Evolutionary conservation across 2,888 invertebrate species (phyloP).

Genomic region (Melanophora roralis): DNA sequence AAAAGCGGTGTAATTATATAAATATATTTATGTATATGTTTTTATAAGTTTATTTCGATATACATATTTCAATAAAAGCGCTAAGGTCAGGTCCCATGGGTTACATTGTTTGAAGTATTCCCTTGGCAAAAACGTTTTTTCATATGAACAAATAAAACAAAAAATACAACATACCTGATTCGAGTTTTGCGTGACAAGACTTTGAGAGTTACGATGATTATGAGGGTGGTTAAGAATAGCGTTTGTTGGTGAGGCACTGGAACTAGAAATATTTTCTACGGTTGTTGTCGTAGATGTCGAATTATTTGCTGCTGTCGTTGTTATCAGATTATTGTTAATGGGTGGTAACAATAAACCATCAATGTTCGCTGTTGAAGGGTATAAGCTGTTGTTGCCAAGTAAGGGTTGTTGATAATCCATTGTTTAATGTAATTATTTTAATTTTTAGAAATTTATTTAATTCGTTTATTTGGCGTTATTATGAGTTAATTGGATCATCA

Average conservation of each 20-base stretch:
- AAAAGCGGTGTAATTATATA: no score
- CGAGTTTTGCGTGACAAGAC: constrained; percentile 63
- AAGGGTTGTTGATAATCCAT: constrained; percentile 35
- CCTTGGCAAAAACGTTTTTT: neutral
- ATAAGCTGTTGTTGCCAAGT: constrained; percentile 14
- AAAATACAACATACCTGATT: constrained; percentile 63
- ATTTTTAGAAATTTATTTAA: neutral
- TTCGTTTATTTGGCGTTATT: neutral
- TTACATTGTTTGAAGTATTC: constrained; percentile 16
- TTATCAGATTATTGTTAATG: neutral
- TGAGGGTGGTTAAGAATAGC: constrained; percentile 55
- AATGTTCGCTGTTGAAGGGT: constrained; percentile 1
- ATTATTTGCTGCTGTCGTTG: constrained; percentile 15
- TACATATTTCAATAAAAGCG: neutral
- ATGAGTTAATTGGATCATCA: neutral
- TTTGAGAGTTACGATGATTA: constrained; percentile 63
- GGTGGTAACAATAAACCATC: constrained; percentile 1
- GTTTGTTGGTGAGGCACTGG: constrained; percentile 61
- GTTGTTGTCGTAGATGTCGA: constrained; percentile 6
- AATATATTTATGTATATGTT: no score
- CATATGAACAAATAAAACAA: neutral
- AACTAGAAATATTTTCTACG: constrained; percentile 28
- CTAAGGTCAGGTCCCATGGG: constrained; percentile 11
- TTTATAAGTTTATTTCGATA: no score
- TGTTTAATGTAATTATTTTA: neutral